Base-by-base conservation (phyloP, 2,113 vertebrate species). In the Notarius quadriscutis region DNA sequence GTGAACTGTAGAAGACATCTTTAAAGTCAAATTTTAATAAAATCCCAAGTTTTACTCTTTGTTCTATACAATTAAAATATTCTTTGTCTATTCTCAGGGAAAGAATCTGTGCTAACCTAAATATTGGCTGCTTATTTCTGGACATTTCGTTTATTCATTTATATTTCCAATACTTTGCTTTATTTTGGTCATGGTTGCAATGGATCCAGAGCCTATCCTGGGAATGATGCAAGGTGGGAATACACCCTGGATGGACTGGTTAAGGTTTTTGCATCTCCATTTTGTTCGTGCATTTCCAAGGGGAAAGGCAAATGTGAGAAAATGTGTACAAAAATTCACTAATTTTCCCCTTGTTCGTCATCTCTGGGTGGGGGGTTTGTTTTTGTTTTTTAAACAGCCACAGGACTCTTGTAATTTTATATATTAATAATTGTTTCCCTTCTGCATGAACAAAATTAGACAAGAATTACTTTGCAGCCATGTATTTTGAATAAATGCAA, bases 371-470 rank as follows among this genome's bases (percentile, higher is more conserved):
- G 41, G 41, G 41, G 4, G 41, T 83, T 71, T 87, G 86, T 30
- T 30, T 34, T 41, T 41, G 34, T 41, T 41, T 41, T 41, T 41
- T 41, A 41, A 41, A 41, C 50, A 48, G 34, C n/a, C 20, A 30
- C 34, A 48, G 78, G 80, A 81, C 57, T 71, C 27, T 60, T 69
- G 41, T 41, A 41, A 41, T 41, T 41, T 4, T 41, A 12, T 78
- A 69, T 87, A 84, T 84, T 87, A 27, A 81, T 81, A 57, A 86
- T 5, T 41, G 48, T 74, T 48, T 72, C n/a, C 3, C 15, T 41
- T 63, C 57, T 83, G 27, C 41, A 7, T 60, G 62, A 81, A 51
- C 48, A 79, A 22, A 55, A 69, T 86, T 72, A 34, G 57, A 60
- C 50, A 30, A 17, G 53, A 79, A 30, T 80, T 75, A 34, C 75